phyloP scores from a whole-genome alignment of 2,797 vertebrate species.

The Poeciliopsis turneri region DNA sequence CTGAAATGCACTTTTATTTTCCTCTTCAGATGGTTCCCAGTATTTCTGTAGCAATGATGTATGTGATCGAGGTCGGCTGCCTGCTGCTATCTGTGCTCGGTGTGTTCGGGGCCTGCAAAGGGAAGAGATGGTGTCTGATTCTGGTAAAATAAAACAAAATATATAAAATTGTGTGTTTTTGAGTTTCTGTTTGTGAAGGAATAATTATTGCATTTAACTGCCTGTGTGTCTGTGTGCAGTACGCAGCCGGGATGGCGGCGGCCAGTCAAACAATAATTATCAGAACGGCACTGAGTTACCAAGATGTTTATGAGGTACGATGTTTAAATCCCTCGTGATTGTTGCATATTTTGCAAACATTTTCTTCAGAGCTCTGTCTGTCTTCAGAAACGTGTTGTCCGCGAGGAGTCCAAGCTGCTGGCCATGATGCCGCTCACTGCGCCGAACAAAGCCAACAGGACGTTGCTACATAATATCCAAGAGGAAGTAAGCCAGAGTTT shows the following conservation, averaged over 20 bases:
- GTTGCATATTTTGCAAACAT: not conserved
- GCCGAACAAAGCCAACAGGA: conserved; percentile 73
- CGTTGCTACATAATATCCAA: conserved; percentile 73
- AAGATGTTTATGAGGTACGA: conserved; percentile 74
- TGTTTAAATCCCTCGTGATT: not conserved
- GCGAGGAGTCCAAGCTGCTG: conserved; percentile 68
- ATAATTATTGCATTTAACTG: not conserved
- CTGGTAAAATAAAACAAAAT: conserved; percentile 63
- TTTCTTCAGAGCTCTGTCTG: not conserved
- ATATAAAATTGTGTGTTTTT: not conserved
- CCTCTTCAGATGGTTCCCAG: conserved; percentile 68
- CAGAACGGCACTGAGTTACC: conserved; percentile 72
- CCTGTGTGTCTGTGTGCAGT: conserved; percentile 50
- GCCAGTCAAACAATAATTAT: conserved; percentile 78
- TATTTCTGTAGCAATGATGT: conserved; percentile 69
- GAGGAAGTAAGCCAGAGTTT: conserved; percentile 57
- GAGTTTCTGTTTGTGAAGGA: not conserved
- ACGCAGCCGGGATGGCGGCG: conserved; percentile 74
- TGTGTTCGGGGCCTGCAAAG: conserved; percentile 69
- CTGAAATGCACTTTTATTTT: not conserved
- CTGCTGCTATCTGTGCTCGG: conserved; percentile 76
- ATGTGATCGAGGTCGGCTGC: conserved; percentile 69
- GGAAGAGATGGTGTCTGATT: conserved; percentile 77
- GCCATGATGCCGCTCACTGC: conserved; percentile 74
- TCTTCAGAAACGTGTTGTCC: conserved; percentile 66